These are phyloP conservation scores for Bugulina stolonifera DNA, from an alignment of 2,888 invertebrate species.

Conservation along the genomic window DNA sequence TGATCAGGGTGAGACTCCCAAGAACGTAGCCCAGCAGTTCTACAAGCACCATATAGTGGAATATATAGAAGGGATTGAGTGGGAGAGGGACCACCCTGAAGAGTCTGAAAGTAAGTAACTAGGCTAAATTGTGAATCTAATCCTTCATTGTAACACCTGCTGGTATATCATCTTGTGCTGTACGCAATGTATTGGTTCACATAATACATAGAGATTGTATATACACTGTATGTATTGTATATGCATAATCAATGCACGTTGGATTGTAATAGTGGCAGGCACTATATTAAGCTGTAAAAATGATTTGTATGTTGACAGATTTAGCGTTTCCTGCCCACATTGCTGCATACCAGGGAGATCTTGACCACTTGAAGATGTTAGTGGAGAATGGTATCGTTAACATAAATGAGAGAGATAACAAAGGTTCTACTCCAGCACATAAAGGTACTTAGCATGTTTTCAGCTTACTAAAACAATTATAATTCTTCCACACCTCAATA, in stretches of 20 bases:
- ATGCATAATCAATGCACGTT: too few species aligned
- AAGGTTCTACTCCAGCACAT: constrained; percentile 52
- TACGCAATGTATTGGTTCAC: too few species aligned
- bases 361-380: constrained; percentile 50
- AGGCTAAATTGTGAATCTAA: too few species aligned
- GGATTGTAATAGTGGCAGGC: too few species aligned
- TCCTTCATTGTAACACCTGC: too few species aligned
- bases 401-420: constrained; percentile 53
- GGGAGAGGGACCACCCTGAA: constrained; percentile 52
- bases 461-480: too few species aligned
- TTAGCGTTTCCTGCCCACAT: constrained; percentile 54
- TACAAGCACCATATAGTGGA: constrained; percentile 51
- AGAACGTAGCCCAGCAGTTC: constrained; percentile 52
- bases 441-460: constrained; percentile 51
- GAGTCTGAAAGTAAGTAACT: constrained; percentile 47
- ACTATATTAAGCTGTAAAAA: too few species aligned
- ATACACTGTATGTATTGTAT: too few species aligned
- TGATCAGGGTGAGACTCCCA: constrained; percentile 53
- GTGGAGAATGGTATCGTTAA: constrained; percentile 54
- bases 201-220: too few species aligned
- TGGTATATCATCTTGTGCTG: too few species aligned
- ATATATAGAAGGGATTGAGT: constrained; percentile 51
- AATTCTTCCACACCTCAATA: too few species aligned
- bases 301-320: constrained; percentile 38
- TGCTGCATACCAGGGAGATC: constrained; percentile 51